These are phyloP conservation scores for Caenorhabditis sulstoni DNA, from an alignment of 2,888 invertebrate genomes.

Conservation along the genomic window DNA sequence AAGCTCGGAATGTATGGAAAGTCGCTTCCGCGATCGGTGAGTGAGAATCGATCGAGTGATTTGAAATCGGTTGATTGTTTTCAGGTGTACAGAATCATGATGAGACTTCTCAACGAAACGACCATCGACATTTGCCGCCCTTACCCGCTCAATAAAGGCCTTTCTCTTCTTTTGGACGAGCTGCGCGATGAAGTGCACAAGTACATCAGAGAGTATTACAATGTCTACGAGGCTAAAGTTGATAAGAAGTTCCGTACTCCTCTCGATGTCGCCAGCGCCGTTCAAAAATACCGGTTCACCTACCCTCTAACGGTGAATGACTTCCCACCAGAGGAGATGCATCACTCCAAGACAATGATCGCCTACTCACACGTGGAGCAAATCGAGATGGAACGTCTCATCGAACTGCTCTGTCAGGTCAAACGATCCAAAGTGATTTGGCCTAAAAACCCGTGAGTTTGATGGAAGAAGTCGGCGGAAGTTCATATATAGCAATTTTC, in stretches of 20 bases:
- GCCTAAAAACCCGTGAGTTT: slow-evolving; percentile 5
- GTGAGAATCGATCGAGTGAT: too few relatives aligned
- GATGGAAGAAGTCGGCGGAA: too few relatives aligned
- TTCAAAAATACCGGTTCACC: background rate
- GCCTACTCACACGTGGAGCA: slow-evolving; percentile 6
- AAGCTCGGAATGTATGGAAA: slow-evolving; percentile 27
- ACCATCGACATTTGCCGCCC: too few relatives aligned
- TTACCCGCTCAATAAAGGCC: too few relatives aligned
- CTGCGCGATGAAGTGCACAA: background rate
- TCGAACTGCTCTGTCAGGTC: slow-evolving; percentile 1
- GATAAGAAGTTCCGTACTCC: too few relatives aligned
- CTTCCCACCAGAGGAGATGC: background rate
- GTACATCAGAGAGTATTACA: background rate
- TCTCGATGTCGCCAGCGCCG: background rate
- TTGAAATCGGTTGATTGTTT: too few relatives aligned
- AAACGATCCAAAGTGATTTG: background rate
- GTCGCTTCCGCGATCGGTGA: background rate
- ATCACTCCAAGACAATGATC: background rate
- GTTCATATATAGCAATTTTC: background rate
- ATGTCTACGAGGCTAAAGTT: background rate
- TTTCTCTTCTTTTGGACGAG: too few relatives aligned
- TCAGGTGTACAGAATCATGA: too few relatives aligned
- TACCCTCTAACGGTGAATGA: background rate
- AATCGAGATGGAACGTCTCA: slow-evolving; percentile 17
- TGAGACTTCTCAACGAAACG: too few relatives aligned